Percentiles rank a stretch among this genome's conserved stretches.
Conservation (phyloP, 1,140 invertebrate species). For the Holcopasites calliopsidis region DNA sequence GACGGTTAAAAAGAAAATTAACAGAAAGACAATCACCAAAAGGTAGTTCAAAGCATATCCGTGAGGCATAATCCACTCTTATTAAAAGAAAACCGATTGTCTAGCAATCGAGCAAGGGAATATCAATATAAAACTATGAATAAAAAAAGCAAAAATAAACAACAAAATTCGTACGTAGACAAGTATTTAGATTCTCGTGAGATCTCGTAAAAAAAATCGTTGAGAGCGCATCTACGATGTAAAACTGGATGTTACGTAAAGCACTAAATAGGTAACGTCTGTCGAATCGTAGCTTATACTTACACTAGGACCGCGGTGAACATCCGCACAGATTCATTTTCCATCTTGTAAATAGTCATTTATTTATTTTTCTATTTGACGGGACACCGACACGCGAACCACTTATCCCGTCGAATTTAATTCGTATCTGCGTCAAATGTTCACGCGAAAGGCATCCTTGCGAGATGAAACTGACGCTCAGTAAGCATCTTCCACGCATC, state of each 20-base stretch:
- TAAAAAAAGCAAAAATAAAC: background rate
- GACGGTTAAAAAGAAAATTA: constrained; percentile 18
- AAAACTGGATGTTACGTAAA: constrained; percentile 52
- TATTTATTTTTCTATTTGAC: constrained; percentile 74
- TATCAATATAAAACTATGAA: constrained; percentile 2
- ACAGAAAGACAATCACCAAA: constrained; percentile 63
- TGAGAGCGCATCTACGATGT: constrained; percentile 50
- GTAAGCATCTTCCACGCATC: constrained; percentile 56
- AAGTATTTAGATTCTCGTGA: constrained; percentile 47
- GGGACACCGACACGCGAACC: constrained; percentile 27
- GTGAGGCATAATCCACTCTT: constrained; percentile 49
- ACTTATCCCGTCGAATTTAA: constrained; percentile 57
- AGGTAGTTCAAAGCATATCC: constrained; percentile 65
- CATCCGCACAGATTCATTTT: constrained; percentile 61
- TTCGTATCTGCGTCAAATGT: constrained; percentile 59
- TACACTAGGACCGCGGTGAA: constrained; percentile 51
- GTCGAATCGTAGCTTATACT: constrained; percentile 52
- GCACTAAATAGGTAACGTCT: constrained; percentile 53
- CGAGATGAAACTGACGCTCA: constrained; percentile 36
- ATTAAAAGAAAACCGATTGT: background rate
- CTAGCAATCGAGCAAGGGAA: constrained; percentile 6
- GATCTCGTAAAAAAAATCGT: constrained; percentile 57
- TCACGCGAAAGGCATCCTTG: constrained; percentile 43
- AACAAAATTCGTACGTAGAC: constrained; percentile 23
- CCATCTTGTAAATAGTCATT: constrained; percentile 73